These are phyloP conservation scores for Rynchops niger DNA, from an alignment of 2,113 vertebrate species.

Conservation along the genomic window DNA sequence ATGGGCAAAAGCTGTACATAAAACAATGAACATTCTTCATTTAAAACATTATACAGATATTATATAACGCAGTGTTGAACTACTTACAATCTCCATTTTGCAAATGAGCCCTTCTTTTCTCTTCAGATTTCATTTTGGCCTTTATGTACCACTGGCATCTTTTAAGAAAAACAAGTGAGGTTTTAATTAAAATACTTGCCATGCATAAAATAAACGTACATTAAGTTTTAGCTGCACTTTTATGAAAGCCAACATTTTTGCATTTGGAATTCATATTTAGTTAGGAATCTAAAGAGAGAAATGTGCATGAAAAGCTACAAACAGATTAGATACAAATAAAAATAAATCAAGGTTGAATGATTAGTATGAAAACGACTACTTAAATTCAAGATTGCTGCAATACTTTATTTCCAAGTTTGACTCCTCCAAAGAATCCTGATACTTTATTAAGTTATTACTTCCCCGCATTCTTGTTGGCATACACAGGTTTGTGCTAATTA, in stretches of 20 bases:
- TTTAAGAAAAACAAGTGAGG: slow-evolving; percentile 50
- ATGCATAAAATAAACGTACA: not conserved
- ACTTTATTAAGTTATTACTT: not conserved
- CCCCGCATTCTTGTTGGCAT: not conserved
- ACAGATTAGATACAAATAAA: not conserved
- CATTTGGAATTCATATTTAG: not conserved
- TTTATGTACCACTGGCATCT: slow-evolving; percentile 98
- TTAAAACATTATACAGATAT: not conserved
- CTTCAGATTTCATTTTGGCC: slow-evolving; percentile 97
- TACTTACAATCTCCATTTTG: slow-evolving; percentile 92
- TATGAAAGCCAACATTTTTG: not conserved
- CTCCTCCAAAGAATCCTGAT: not conserved
- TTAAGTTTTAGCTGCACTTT: not conserved
- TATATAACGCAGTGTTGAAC: not conserved
- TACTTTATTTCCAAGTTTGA: not conserved
- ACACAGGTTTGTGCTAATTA: not conserved
- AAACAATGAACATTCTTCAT: not conserved
- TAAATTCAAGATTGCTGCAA: not conserved
- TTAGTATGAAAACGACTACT: not conserved
- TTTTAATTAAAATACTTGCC: not conserved
- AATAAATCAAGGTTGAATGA: not conserved
- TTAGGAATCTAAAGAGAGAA: not conserved
- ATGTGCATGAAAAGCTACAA: not conserved
- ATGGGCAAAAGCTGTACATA: not conserved
- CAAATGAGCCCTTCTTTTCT: slow-evolving; percentile 90